Evolutionary conservation across 2,888 invertebrate genomes (phyloP).

Genomic region (Hydrotaea cyrtoneurina): DNA sequence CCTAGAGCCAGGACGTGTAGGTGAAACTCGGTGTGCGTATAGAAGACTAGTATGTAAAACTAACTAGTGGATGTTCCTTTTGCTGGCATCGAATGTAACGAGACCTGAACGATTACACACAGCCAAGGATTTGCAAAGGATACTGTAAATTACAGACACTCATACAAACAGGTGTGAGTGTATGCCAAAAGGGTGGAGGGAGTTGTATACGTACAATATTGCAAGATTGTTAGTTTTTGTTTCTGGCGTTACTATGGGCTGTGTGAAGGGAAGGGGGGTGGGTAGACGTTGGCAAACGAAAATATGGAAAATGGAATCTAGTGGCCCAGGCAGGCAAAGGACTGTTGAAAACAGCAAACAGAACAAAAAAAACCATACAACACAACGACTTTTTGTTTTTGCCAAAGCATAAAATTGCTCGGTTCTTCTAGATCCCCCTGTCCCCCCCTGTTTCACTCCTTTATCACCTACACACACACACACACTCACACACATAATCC

Average conservation of each 20-base stretch:
- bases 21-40: not conserved
- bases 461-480: not conserved
- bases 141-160: not conserved
- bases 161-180: not conserved
- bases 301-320: no score
- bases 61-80: not conserved
- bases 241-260: not conserved
- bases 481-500: not conserved
- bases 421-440: not conserved
- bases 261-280: not conserved
- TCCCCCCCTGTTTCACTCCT: not conserved
- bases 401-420: constrained; percentile 22
- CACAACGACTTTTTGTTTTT: no score
- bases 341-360: not conserved
- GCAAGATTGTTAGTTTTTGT: not conserved
- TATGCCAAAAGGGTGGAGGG: not conserved
- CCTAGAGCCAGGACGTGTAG: not conserved
- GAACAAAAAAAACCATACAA: no score
- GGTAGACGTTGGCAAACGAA: not conserved
- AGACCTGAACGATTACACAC: not conserved
- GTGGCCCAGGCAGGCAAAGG: not conserved
- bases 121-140: not conserved
- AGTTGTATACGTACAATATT: not conserved
- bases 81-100: not conserved
- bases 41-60: not conserved